phyloP scores from a whole-genome alignment of 2,113 vertebrate species.

The Sphyrna mokarran region DNA sequence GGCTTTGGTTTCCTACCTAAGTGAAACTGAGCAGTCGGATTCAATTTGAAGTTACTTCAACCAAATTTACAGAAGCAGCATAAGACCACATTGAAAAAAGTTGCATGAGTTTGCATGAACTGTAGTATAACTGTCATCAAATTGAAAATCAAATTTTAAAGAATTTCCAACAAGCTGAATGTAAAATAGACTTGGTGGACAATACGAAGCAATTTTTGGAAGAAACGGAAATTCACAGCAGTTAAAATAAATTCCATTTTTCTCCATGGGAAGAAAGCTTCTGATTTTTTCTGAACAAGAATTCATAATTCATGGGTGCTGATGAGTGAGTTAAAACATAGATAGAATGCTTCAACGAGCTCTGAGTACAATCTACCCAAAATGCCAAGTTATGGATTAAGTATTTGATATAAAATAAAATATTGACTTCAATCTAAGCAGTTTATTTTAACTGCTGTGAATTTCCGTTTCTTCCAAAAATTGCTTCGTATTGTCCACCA shows the following conservation, averaged over 20 bases:
- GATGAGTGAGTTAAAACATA: neutral
- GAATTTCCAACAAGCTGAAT: neutral
- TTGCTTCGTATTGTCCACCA: neutral
- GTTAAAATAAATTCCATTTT: neutral
- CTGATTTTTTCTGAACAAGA: neutral
- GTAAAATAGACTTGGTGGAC: neutral
- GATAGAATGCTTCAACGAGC: neutral
- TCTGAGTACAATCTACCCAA: neutral
- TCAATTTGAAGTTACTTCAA: neutral
- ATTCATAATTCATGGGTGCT: neutral
- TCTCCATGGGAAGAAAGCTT: neutral
- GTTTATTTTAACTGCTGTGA: neutral
- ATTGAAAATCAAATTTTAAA: neutral
- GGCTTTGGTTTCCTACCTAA: neutral
- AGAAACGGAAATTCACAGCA: neutral
- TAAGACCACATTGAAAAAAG: neutral
- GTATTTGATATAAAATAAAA: slow-evolving; percentile 11
- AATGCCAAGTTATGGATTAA: neutral
- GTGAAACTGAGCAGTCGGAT: neutral
- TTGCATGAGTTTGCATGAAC: neutral
- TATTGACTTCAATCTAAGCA: no score
- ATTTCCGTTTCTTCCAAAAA: neutral
- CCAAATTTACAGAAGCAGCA: neutral
- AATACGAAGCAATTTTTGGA: neutral
- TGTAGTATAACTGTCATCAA: neutral